Evolutionary conservation across 2,888 invertebrate species (phyloP), one percentile per base, ranked within the genome.

Genomic region (Nomada lathburiana): DNA sequence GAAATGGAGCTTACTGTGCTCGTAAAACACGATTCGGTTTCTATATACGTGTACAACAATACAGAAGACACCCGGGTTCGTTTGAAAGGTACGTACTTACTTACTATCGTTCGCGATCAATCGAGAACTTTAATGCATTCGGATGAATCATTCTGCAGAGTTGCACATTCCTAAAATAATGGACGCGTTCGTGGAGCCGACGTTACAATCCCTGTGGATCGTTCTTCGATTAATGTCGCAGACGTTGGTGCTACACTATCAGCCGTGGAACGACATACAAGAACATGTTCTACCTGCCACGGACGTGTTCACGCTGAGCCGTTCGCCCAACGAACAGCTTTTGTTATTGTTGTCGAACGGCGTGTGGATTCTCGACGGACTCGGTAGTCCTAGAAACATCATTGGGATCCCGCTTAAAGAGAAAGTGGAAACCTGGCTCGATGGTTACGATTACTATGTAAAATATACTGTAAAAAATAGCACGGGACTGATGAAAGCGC

Each of bases 281-380:
- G 69, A 85, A 67, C 89, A 86, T 50, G 52, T 82, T 20, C 70
- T 92, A 10, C 89, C 91, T 1, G 82, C 76, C 5, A 80, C 86
- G 0, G 77, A 82, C 10, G 62, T 68, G 0, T 87, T 90, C 36
- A 7, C 64, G 2, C 69, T 88, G 63, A 86, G 69, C 26, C 70
- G 64, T 20, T 44, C 76, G 0, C 85, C 87, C 1, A 89, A 85
- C 53, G 69, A 85, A 42, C 91, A 93, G 69, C 78, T 91, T 2
- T 52, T 93, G 11, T 72, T 93, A 20, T 63, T 90, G 5, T 80
- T 89, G 36, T 88, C 87, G 7, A 89, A 92, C 62, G 92, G 92
- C 18, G 77, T 93, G 47, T 93, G 92, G 92, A 89, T 86, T 78
- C 79, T 93, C 4, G 89, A 88, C 26, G 91, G 91, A 52, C 81